Base-by-base conservation (phyloP, 2,113 vertebrate species). In the Athene noctua region DNA sequence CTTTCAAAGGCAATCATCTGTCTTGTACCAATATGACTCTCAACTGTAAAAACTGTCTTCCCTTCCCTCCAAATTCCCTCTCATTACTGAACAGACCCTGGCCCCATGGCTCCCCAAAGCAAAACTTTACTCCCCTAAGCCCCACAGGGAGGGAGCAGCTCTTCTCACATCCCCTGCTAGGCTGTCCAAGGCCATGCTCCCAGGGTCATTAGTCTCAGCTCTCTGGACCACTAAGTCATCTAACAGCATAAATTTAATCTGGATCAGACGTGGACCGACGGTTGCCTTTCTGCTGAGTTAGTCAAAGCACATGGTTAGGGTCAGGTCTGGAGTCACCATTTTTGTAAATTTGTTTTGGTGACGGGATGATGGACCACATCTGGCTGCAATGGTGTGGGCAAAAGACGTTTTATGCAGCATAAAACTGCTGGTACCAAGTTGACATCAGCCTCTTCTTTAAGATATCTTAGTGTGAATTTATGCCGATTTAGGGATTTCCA, bases 11-110 rank as follows among this genome's bases (percentile, higher is more conserved):
- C 80, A 16, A 23, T 27, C 65, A 6, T 38, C 21, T 13, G 0
- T 5, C 78, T 46, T 8, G 23, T 54, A 46, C 27, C 3, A 0
- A 15, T 1, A 8, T 0, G 0, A 5, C 17, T 75, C 34, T 6
- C 10, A 1, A 0, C 2, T 26, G 25, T 3, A 6, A 30, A 42
- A 81, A 8, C 36, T 11, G 4, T 21, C 46, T 51, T 80, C 40
- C 34, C 30, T 54, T 10, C 2, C 34, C 57, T 90, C 66, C 30
- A 2, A 6, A 13, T 12, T 55, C n/a, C 29, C 25, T 30, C 63
- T 46, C 1, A 0, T 79, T 80, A 92, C 94, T 86, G 1, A 0
- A 18, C 67, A 68, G 62, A 38, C 7, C 63, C 55, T 51, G 16
- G 15, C 11, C 17, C 65, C 15, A 2, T 5, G 7, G n/a, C 6